Evolutionary conservation across 2,888 invertebrate genomes (phyloP).

Genomic region (Ornithoptera alexandrae): DNA sequence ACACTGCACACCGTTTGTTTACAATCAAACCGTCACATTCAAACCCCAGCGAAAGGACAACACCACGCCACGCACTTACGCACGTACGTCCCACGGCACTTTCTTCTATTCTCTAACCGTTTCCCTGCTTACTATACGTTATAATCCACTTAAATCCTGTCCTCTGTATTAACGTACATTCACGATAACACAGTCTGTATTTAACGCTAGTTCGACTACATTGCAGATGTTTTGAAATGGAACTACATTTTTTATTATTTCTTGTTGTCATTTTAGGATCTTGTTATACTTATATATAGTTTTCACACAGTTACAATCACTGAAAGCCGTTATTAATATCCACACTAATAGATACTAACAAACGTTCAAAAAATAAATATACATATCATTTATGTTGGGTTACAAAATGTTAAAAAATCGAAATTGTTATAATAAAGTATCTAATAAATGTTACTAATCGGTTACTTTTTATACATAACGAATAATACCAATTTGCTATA

Average conservation of each 20-base stretch:
- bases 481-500: background rate
- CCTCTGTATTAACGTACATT: conserved; percentile 48
- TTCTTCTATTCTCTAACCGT: conserved; percentile 5
- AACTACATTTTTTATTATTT: background rate
- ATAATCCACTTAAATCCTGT: conserved; percentile 39
- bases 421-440: background rate
- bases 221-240: conserved; percentile 3
- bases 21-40: conserved; percentile 56
- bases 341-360: too few species aligned
- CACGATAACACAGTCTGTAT: conserved; percentile 43
- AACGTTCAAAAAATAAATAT: too few species aligned
- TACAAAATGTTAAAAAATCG: too few species aligned
- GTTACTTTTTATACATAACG: background rate
- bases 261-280: background rate
- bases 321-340: too few species aligned
- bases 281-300: background rate
- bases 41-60: conserved; percentile 51
- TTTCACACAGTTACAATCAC: background rate
- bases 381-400: too few species aligned
- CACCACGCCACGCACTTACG: conserved; percentile 56
- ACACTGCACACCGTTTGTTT: conserved; percentile 62
- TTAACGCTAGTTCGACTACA: conserved; percentile 31
- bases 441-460: background rate
- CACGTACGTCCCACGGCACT: conserved; percentile 47
- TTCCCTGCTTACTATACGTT: conserved; percentile 33